Evolutionary conservation across 1,140 invertebrate genomes (phyloP).

Genomic region (Tetramorium simillimum): DNA sequence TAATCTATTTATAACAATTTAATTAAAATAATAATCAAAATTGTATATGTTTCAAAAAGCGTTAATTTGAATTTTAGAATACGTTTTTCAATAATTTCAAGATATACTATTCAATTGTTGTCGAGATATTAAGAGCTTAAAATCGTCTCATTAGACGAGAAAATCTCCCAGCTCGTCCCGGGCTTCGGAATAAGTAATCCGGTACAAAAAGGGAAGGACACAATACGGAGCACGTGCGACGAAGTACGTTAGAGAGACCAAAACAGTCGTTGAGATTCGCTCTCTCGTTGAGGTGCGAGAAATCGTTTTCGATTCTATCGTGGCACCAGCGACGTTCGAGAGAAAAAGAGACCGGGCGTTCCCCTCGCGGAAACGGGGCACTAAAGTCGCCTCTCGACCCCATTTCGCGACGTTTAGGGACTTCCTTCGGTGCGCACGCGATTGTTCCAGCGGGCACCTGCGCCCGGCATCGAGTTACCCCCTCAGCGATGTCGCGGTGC

Average conservation of each 20-base stretch:
- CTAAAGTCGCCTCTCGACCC: constrained; percentile 61
- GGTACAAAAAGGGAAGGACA: constrained; percentile 21
- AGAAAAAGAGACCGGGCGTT: constrained; percentile 6
- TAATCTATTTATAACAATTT: constrained; percentile 5
- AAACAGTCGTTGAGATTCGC: constrained; percentile 79
- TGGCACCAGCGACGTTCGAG: not conserved
- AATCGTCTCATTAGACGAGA: constrained; percentile 11
- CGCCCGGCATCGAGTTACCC: constrained; percentile 78
- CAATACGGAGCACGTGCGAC: constrained; percentile 74
- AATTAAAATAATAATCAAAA: not conserved
- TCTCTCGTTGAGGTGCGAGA: constrained; percentile 63
- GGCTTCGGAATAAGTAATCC: constrained; percentile 25
- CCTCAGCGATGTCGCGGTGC: constrained; percentile 47
- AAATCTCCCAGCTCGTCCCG: not conserved
- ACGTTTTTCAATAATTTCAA: not conserved
- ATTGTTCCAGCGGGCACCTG: constrained; percentile 79
- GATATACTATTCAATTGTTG: not conserved
- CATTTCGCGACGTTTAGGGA: constrained; percentile 73
- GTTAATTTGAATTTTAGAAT: not conserved
- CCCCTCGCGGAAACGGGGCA: constrained; percentile 1
- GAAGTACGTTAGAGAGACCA: constrained; percentile 76
- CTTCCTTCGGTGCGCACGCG: constrained; percentile 54
- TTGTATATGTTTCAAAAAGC: not conserved
- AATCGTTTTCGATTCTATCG: constrained; percentile 67
- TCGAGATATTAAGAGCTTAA: not conserved